Percentiles rank a stretch among this genome's conserved stretches.
These are phyloP conservation scores for Pseudolaguvia tuberculata DNA, from an alignment of 2,113 vertebrate genomes.

Conservation along the genomic window DNA sequence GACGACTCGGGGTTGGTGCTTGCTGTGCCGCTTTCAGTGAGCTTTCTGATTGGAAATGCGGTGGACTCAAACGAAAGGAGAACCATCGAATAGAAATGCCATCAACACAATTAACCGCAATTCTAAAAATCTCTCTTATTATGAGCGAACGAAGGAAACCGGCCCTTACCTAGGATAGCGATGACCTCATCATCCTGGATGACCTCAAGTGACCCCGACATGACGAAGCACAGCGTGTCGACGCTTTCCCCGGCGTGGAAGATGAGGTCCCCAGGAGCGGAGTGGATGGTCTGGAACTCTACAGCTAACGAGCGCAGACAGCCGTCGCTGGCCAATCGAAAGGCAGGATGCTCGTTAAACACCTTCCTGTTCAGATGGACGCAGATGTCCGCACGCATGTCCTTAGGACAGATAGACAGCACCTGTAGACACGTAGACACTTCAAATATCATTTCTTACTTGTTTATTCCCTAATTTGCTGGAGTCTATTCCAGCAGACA, in stretches of 20 bases:
- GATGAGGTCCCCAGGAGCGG: slow-evolving; percentile 93
- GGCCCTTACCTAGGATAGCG: slow-evolving; percentile 73
- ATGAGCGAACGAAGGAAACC: no score
- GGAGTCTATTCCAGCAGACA: no score
- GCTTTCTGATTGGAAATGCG: slow-evolving; percentile 24
- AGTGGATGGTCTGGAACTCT: slow-evolving; percentile 94
- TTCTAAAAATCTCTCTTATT: no score
- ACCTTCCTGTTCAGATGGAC: slow-evolving; percentile 95
- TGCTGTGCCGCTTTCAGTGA: slow-evolving; percentile 45
- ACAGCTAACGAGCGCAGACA: slow-evolving; percentile 91
- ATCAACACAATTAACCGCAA: slow-evolving; percentile 25
- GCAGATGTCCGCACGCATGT: slow-evolving; percentile 96
- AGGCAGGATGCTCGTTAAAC: slow-evolving; percentile 94
- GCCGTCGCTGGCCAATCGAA: slow-evolving; percentile 90
- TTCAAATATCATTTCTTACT: no score
- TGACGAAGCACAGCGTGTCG: slow-evolving; percentile 92
- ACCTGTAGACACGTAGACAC: slow-evolving; percentile 68
- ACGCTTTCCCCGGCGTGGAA: slow-evolving; percentile 93
- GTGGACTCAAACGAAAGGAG: not conserved
- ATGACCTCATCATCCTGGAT: slow-evolving; percentile 98
- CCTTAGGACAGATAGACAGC: slow-evolving; percentile 93
- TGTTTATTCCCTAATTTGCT: no score
- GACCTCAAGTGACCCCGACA: slow-evolving; percentile 94
- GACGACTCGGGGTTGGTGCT: slow-evolving; percentile 14
- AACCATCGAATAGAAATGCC: slow-evolving; percentile 21